phyloP scores from a whole-genome alignment of 2,113 vertebrate species.

The Thalassarche chlororhynchos region DNA sequence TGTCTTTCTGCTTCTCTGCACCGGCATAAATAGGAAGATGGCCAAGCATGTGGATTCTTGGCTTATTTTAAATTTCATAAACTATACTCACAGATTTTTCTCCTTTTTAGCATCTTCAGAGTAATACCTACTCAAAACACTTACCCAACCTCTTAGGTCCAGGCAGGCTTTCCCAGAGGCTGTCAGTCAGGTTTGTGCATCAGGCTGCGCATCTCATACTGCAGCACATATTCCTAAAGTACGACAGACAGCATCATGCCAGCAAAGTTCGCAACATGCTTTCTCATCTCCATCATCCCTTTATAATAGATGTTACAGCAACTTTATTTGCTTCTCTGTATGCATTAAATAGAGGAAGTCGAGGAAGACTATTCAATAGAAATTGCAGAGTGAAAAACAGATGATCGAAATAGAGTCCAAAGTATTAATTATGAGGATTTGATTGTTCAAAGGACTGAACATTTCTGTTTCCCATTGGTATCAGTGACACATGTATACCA shows the following conservation, averaged over 20 bases:
- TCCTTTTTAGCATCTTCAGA: background rate
- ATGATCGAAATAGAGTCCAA: background rate
- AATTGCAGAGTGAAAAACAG: background rate
- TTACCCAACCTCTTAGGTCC: background rate
- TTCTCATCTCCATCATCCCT: background rate
- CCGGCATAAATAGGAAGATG: background rate
- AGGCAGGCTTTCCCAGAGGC: background rate
- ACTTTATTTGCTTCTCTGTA: background rate
- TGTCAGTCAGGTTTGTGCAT: background rate
- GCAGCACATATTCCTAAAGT: background rate
- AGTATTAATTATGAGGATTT: background rate
- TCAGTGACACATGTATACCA: background rate
- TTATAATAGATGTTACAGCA: background rate
- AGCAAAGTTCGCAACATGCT: background rate
- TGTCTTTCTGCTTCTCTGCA: background rate
- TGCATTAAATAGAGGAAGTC: background rate
- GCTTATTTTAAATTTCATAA: background rate
- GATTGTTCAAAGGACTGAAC: background rate
- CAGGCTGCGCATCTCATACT: background rate
- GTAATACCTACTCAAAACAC: background rate
- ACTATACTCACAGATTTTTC: background rate
- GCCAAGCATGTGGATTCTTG: background rate
- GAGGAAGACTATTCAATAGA: background rate
- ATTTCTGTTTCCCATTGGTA: background rate
- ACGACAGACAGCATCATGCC: background rate